These are phyloP conservation scores for Camponotus vicinus DNA, from an alignment of 1,140 invertebrate genomes.

Conservation along the genomic window DNA sequence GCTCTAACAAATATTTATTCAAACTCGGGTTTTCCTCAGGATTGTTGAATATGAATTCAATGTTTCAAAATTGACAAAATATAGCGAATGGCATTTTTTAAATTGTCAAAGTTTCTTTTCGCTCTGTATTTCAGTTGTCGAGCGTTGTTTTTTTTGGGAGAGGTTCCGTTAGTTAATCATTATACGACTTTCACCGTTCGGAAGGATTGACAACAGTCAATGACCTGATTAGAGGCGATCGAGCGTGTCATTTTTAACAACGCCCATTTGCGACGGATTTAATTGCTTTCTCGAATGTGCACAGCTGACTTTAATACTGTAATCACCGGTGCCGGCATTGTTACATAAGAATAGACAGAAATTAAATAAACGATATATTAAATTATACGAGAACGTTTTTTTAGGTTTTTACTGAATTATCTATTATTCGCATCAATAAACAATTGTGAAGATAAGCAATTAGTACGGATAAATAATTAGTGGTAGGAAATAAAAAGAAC, in stretches of 20 bases:
- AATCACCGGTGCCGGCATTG: background rate
- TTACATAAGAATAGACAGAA: background rate
- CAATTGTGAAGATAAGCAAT: too few relatives aligned
- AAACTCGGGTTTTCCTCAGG: too few relatives aligned
- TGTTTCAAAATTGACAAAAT: too few relatives aligned
- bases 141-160: background rate
- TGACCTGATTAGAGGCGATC: conserved; percentile 47
- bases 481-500: too few relatives aligned
- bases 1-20: too few relatives aligned
- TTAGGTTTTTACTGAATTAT: too few relatives aligned
- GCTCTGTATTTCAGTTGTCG: background rate
- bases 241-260: conserved; percentile 12
- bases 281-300: conserved; percentile 17
- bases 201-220: conserved; percentile 33
- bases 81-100: too few relatives aligned
- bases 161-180: background rate
- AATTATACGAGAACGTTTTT: too few relatives aligned
- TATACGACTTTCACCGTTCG: conserved; percentile 46
- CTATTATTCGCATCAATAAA: too few relatives aligned
- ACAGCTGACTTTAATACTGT: background rate
- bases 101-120: too few relatives aligned
- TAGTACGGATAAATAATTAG: too few relatives aligned
- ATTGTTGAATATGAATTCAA: too few relatives aligned
- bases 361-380: background rate
- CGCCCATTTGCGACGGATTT: background rate